Percentiles rank a stretch among this genome's conserved stretches.
Conservation (phyloP, 2,888 invertebrate genomes). For the Himalopsyche japonica region DNA sequence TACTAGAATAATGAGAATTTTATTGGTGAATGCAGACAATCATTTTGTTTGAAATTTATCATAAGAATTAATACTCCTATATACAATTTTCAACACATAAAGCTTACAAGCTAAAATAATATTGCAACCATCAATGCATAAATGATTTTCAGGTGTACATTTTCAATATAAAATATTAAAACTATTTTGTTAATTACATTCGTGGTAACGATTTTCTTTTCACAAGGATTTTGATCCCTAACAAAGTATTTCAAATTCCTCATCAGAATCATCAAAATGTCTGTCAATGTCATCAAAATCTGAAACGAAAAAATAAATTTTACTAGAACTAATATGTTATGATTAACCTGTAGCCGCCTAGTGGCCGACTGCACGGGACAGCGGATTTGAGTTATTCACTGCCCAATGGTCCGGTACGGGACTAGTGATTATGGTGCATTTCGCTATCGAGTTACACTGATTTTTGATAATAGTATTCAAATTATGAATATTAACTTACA, state of each 20-base stretch:
- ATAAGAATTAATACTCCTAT: slow-evolving; percentile 8
- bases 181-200: background rate
- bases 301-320: slow-evolving; percentile 49
- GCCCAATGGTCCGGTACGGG: too few species aligned
- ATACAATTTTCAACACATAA: slow-evolving; percentile 20
- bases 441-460: too few species aligned
- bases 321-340: too few species aligned
- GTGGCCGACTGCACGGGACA: too few species aligned
- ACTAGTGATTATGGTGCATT: too few species aligned
- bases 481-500: too few species aligned
- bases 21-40: too few species aligned
- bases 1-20: too few species aligned
- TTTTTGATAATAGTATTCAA: too few species aligned
- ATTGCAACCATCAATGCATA: slow-evolving; percentile 5
- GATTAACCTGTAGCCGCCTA: too few species aligned
- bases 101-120: slow-evolving; percentile 24
- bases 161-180: slow-evolving; percentile 18
- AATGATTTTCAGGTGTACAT: background rate
- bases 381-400: too few species aligned
- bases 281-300: slow-evolving; percentile 66
- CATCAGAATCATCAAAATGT: slow-evolving; percentile 75
- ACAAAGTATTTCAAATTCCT: slow-evolving; percentile 82
- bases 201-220: background rate
- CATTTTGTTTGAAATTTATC: too few species aligned
- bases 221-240: slow-evolving; percentile 44